These are phyloP conservation scores for Drosophila nr. medialis DNA, from an alignment of 2,888 invertebrate species.

Conservation along the genomic window DNA sequence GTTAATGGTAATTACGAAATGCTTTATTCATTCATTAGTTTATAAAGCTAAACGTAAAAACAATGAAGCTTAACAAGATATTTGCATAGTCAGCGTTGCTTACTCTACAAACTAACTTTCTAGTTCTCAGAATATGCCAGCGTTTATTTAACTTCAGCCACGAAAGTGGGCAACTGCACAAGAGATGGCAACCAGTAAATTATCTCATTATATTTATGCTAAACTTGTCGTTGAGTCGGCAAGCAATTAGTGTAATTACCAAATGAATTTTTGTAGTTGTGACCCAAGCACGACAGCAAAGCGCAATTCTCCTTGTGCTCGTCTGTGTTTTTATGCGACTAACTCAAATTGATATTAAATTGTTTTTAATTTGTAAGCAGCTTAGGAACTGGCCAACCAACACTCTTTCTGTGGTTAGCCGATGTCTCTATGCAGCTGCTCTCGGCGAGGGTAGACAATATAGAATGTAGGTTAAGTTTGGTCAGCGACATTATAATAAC, in stretches of 20 bases:
- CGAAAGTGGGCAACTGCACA: slow-evolving; percentile 14
- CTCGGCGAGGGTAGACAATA: background rate
- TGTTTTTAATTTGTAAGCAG: slow-evolving; percentile 64
- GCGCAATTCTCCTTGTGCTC: slow-evolving; percentile 3
- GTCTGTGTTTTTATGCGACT: slow-evolving; percentile 13
- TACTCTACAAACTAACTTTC: background rate
- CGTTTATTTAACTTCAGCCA: background rate
- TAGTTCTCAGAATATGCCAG: slow-evolving; percentile 8
- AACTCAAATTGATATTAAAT: slow-evolving; percentile 57
- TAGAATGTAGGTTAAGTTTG: slow-evolving; percentile 48
- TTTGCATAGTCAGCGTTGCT: background rate
- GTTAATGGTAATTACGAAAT: background rate
- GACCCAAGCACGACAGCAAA: slow-evolving; percentile 9
- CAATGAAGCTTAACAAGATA: background rate
- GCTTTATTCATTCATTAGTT: background rate
- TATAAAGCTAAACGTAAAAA: background rate
- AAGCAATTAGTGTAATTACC: slow-evolving; percentile 69
- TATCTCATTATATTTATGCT: slow-evolving; percentile 54
- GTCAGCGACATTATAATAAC: slow-evolving; percentile 68
- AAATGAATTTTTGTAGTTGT: slow-evolving; percentile 37
- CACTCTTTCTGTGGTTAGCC: slow-evolving; percentile 15
- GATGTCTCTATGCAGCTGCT: slow-evolving; percentile 15
- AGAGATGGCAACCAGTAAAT: slow-evolving; percentile 53
- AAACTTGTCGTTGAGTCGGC: slow-evolving; percentile 20
- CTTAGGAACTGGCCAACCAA: slow-evolving; percentile 49